These are phyloP conservation scores for Tiliacea aurago DNA, from an alignment of 2,888 invertebrate genomes.

Conservation along the genomic window DNA sequence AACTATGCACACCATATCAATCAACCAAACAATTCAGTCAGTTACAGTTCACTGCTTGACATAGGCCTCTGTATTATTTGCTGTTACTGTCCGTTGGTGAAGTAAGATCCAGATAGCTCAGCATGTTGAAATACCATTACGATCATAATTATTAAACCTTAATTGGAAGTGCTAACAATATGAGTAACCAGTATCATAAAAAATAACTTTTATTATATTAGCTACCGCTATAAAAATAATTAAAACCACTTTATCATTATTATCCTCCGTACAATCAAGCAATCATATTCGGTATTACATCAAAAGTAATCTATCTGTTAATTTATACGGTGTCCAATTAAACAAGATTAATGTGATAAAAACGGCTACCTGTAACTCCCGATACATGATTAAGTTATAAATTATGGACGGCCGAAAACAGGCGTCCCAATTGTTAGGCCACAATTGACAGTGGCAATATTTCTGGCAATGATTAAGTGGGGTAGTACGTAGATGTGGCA, in stretches of 20 bases:
- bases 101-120: conserved; percentile 14
- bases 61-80: not conserved
- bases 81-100: not conserved
- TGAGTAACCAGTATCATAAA: conserved; percentile 28
- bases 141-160: conserved; percentile 30
- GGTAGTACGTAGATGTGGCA: conserved; percentile 32
- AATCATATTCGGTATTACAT: conserved; percentile 54
- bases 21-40: too few species aligned
- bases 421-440: conserved; percentile 63
- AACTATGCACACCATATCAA: too few species aligned
- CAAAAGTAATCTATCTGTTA: conserved; percentile 56
- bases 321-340: conserved; percentile 64
- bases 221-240: conserved; percentile 49
- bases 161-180: conserved; percentile 50
- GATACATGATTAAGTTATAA: conserved; percentile 66
- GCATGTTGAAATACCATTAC: conserved; percentile 30
- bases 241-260: conserved; percentile 52
- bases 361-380: conserved; percentile 58
- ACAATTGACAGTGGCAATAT: conserved; percentile 66
- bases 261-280: conserved; percentile 45
- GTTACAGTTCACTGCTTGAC: not conserved
- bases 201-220: conserved; percentile 38
- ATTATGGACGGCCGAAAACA: conserved; percentile 61
- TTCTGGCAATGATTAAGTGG: conserved; percentile 62
- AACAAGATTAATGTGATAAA: conserved; percentile 60